phyloP scores from a whole-genome alignment of 2,113 vertebrate genomes.

The Pedetes capensis region DNA sequence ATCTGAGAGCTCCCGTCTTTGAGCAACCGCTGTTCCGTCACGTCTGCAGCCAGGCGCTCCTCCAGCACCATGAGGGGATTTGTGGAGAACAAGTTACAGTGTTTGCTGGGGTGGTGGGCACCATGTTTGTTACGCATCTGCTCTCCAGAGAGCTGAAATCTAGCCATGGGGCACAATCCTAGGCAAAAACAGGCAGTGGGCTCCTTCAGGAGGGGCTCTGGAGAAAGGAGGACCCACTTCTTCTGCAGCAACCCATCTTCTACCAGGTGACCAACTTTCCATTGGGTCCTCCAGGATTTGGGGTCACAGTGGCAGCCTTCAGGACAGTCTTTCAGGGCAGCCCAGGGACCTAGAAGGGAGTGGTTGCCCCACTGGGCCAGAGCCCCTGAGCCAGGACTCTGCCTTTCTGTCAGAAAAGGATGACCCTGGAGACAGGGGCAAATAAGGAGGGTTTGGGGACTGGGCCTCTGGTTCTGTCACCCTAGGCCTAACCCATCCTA shows the following conservation, averaged over 20 bases:
- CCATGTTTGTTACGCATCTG: neutral
- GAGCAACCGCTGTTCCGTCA: neutral
- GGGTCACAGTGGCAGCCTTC: no score
- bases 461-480: neutral
- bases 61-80: neutral
- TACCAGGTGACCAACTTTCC: no score
- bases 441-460: neutral
- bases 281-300: neutral
- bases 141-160: neutral
- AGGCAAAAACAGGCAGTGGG: neutral
- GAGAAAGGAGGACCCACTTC: neutral
- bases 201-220: neutral
- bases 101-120: neutral
- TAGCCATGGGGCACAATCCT: neutral
- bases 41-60: fast-evolving
- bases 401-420: neutral
- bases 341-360: no score
- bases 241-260: neutral
- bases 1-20: neutral
- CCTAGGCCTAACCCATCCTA: neutral
- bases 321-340: neutral
- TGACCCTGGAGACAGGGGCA: neutral
- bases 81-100: neutral
- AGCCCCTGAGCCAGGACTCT: neutral
- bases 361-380: no score